Conservation (phyloP, 2,797 vertebrate species). For the Chloroceryle amazona region DNA sequence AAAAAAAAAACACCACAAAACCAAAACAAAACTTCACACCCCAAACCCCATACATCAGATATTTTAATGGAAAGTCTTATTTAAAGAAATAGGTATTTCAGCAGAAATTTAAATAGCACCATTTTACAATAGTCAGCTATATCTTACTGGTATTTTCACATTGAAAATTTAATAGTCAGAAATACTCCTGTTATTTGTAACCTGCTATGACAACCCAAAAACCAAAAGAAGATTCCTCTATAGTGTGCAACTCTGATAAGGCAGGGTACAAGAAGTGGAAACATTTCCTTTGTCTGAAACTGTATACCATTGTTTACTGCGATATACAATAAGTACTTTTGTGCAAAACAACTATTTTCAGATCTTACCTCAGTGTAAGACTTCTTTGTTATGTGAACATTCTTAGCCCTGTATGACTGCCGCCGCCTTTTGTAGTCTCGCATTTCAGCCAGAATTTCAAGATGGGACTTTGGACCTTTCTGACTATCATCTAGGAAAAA, state of each 20-base stretch:
- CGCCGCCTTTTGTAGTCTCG: conserved; percentile 97
- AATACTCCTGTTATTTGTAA: background rate
- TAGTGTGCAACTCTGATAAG: background rate
- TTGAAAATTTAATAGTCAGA: background rate
- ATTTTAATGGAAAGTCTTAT: background rate
- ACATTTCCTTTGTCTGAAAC: background rate
- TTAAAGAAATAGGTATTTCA: background rate
- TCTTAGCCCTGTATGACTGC: conserved; percentile 97
- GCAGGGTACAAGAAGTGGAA: background rate
- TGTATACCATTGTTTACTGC: background rate
- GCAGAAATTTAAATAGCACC: background rate
- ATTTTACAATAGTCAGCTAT: background rate
- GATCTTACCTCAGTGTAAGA: conserved; percentile 94
- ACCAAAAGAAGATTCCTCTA: background rate
- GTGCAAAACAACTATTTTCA: background rate
- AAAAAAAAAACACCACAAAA: too few relatives aligned
- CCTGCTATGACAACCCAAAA: background rate
- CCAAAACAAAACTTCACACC: background rate
- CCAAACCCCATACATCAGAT: background rate
- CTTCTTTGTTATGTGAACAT: conserved; percentile 98
- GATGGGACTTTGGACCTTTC: conserved; percentile 93
- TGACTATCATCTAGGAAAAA: conserved; percentile 85
- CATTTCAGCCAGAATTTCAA: conserved; percentile 98
- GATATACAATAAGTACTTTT: background rate
- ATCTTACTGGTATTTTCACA: background rate